Percentiles rank a stretch among this genome's conserved stretches.
These are phyloP conservation scores for Anguilla pacifica DNA, from an alignment of 2,797 vertebrate species.

Conservation along the genomic window DNA sequence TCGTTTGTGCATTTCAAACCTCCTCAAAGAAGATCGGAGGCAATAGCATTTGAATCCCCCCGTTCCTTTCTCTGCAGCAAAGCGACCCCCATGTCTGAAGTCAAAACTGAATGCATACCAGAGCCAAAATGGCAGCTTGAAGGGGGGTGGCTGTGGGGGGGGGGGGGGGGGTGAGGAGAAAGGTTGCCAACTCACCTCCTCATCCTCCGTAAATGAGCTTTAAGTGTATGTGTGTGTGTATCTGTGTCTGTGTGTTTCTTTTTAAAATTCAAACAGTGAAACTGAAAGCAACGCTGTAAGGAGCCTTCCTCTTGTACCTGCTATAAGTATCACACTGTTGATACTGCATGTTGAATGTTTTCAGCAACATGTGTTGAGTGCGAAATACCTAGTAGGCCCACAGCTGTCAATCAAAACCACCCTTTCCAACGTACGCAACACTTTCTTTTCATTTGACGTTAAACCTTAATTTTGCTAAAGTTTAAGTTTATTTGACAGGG, in stretches of 20 bases:
- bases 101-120: neutral
- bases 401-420: neutral
- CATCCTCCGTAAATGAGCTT: neutral
- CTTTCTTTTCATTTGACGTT: neutral
- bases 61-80: neutral
- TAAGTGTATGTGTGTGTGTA: neutral
- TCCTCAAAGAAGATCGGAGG: neutral
- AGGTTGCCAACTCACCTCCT: neutral
- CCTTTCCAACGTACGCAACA: neutral
- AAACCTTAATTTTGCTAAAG: neutral
- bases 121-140: slow-evolving; percentile 12
- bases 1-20: neutral
- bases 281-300: neutral
- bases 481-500: too few species aligned
- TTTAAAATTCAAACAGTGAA: neutral
- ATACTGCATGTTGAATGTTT: neutral
- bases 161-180: neutral
- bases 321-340: neutral
- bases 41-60: neutral
- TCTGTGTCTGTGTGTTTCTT: neutral
- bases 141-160: neutral
- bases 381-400: neutral
- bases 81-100: neutral
- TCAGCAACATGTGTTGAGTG: neutral
- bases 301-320: neutral